Evolutionary conservation across 37 sponge, comb jelly and placozoan genomes (phyloP).

Genomic region (Haliclona indistincta): DNA sequence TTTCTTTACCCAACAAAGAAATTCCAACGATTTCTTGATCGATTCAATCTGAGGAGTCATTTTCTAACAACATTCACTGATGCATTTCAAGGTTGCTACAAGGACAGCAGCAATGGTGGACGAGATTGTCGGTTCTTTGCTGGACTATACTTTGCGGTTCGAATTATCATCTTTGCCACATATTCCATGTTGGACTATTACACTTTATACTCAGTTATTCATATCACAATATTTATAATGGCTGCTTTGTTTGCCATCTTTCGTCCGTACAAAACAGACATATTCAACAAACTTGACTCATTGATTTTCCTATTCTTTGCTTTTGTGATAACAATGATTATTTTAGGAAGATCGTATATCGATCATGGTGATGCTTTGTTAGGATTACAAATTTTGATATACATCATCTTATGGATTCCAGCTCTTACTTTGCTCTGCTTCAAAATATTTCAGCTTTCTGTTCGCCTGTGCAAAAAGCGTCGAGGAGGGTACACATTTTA

Average conservation of each 20-base stretch:
- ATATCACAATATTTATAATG: neutral
- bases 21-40: neutral
- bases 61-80: neutral
- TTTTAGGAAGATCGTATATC: too few relatives aligned
- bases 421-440: too few relatives aligned
- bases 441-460: too few relatives aligned
- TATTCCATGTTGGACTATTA: neutral
- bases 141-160: neutral
- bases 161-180: neutral
- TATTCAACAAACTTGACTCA: neutral
- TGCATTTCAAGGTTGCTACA: slow-evolving; percentile 3
- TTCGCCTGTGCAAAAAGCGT: too few relatives aligned
- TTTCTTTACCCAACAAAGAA: neutral
- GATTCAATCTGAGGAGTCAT: neutral
- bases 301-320: neutral
- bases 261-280: slow-evolving; percentile 4
- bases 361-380: too few relatives aligned
- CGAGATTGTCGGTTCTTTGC: slow-evolving; percentile 10
- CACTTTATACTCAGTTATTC: neutral
- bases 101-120: slow-evolving; percentile 1
- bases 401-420: too few relatives aligned
- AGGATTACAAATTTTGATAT: too few relatives aligned
- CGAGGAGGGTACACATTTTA: too few relatives aligned
- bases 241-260: neutral
- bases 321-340: neutral